Conservation (phyloP, 2,888 invertebrate genomes). For the Nasonovia ribisnigri region DNA sequence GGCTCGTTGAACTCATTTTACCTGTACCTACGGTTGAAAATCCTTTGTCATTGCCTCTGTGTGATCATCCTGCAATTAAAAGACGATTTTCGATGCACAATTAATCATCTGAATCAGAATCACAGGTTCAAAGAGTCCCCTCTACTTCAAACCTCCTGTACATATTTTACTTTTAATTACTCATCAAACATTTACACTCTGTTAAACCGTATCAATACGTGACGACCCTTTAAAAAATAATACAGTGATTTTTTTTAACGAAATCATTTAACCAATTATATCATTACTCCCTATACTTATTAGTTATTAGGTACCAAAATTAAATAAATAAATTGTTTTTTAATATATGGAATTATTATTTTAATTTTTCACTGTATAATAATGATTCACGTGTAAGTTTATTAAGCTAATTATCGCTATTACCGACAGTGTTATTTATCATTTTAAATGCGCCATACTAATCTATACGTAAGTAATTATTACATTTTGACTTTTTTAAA, state of each 20-base stretch:
- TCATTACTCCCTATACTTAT: background rate
- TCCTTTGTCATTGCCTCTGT: conserved; percentile 55
- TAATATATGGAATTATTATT: background rate
- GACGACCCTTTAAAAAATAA: conserved; percentile 2
- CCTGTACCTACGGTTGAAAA: conserved; percentile 44
- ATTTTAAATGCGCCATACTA: background rate
- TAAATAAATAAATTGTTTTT: background rate
- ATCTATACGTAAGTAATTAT: background rate
- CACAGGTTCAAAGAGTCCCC: conserved; percentile 14
- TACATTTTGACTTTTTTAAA: background rate
- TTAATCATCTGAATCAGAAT: conserved; percentile 61
- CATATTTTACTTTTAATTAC: conserved; percentile 35
- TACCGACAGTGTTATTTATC: background rate
- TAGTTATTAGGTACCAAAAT: background rate
- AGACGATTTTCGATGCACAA: conserved; percentile 60
- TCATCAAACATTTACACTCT: conserved; percentile 57
- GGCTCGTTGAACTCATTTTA: conserved; percentile 64
- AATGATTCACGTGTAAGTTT: background rate
- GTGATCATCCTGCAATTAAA: conserved; percentile 54
- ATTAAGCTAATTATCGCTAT: background rate
- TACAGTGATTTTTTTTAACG: background rate
- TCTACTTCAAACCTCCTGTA: background rate
- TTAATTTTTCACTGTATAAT: background rate
- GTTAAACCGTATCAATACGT: conserved; percentile 45
- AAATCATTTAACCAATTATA: background rate